A percentile compares a stretch with the other conserved stretches of the same genome.
Evolutionary conservation across 37 sponge, comb jelly and placozoan genomes (phyloP).

Genomic region (Oopsacas minuta): DNA sequence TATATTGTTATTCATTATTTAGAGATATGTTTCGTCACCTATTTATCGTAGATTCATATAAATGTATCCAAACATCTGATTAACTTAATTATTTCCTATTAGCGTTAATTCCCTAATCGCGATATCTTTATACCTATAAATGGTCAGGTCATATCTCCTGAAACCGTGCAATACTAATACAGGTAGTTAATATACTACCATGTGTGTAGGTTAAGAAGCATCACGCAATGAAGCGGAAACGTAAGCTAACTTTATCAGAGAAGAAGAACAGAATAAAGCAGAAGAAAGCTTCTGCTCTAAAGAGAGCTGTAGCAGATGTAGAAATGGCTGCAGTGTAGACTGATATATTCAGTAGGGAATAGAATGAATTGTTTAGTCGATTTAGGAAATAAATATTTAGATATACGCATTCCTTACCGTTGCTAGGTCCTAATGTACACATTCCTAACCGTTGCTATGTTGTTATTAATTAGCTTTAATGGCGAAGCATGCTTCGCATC

Average conservation of each 20-base stretch:
- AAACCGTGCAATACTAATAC: too few relatives aligned
- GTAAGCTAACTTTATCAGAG: neutral
- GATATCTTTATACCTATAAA: too few relatives aligned
- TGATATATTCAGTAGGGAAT: neutral
- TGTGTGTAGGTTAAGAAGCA: neutral
- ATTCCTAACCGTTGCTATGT: neutral
- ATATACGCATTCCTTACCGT: neutral
- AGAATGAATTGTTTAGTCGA: neutral
- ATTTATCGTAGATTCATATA: too few relatives aligned
- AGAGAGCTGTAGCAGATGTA: neutral
- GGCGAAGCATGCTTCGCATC: slow-evolving; percentile 6
- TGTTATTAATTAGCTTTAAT: neutral
- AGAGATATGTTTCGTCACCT: too few relatives aligned
- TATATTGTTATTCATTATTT: too few relatives aligned
- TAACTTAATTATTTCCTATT: too few relatives aligned
- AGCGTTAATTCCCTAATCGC: too few relatives aligned
- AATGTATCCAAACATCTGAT: too few relatives aligned
- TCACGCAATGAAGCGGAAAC: neutral
- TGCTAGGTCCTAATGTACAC: neutral
- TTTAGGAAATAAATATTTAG: too few relatives aligned
- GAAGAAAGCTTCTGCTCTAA: neutral
- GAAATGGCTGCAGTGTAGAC: neutral
- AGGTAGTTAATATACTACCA: too few relatives aligned
- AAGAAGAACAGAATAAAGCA: neutral
- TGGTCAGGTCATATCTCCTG: too few relatives aligned